Evolutionary conservation across 2,797 vertebrate species (phyloP).

Genomic region (Hapalemur alaotrensis): DNA sequence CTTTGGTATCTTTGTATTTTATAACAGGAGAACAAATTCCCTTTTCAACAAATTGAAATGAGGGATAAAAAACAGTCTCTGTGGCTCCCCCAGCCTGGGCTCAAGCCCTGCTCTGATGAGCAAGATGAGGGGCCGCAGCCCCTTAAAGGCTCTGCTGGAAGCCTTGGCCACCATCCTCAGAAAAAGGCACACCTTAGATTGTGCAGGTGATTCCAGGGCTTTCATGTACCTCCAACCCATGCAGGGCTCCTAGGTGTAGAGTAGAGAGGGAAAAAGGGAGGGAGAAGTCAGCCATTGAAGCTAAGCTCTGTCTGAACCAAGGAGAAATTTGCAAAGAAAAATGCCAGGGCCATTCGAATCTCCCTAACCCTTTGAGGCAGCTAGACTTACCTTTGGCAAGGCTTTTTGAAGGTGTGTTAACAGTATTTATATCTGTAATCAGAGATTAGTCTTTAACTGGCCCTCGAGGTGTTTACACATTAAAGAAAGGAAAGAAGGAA

Average conservation of each 20-base stretch:
- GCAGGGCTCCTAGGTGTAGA: not conserved
- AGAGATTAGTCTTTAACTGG: not conserved
- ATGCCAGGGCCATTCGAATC: too few species aligned
- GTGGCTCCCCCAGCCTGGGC: not conserved
- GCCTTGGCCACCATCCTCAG: not conserved
- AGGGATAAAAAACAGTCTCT: not conserved
- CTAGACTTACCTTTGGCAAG: not conserved
- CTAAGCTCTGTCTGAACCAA: not conserved
- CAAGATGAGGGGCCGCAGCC: not conserved
- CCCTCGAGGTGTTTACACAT: not conserved
- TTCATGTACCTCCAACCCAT: not conserved
- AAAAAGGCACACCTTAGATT: not conserved
- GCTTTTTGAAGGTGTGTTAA: not conserved
- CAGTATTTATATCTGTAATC: too few species aligned
- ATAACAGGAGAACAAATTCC: not conserved
- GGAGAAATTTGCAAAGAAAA: not conserved
- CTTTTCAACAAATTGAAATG: not conserved
- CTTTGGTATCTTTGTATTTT: not conserved
- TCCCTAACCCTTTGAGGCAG: not conserved
- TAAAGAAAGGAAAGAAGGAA: not conserved
- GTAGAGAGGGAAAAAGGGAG: fast-evolving
- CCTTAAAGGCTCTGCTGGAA: not conserved
- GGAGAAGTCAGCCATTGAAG: not conserved
- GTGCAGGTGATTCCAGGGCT: not conserved
- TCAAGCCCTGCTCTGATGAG: not conserved